These are phyloP conservation scores for Varanus salvator DNA, from an alignment of 2,113 vertebrate genomes.

Conservation along the genomic window DNA sequence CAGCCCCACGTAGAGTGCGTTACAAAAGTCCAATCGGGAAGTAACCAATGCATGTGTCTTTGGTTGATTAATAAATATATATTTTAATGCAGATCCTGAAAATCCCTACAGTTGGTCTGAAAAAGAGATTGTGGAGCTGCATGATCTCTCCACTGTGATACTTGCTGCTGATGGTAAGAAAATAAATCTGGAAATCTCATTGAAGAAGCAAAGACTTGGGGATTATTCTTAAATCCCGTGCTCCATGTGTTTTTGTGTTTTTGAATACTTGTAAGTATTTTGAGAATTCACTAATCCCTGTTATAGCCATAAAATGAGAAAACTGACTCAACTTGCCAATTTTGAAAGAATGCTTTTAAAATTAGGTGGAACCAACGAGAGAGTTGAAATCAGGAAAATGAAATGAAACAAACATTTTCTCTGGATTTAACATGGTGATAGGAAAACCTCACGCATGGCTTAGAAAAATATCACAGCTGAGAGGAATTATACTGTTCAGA, in stretches of 20 bases:
- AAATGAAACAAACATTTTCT: background rate
- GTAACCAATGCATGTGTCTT: background rate
- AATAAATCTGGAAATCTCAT: background rate
- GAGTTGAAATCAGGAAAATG: background rate
- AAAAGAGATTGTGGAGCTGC: constrained; percentile 85
- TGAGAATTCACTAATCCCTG: background rate
- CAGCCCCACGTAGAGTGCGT: too few species aligned
- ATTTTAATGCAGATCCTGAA: constrained; percentile 75
- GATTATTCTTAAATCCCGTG: background rate
- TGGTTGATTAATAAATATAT: background rate
- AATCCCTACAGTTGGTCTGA: constrained; percentile 89
- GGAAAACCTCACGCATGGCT: background rate
- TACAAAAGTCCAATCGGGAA: too few species aligned
- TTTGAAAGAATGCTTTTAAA: background rate
- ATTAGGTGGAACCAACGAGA: background rate
- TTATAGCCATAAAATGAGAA: background rate
- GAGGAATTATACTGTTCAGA: background rate
- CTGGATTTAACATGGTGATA: background rate
- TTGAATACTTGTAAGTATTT: background rate
- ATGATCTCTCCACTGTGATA: constrained; percentile 83
- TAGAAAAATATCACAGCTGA: background rate
- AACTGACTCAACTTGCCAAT: background rate
- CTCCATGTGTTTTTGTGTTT: background rate
- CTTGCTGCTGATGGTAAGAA: constrained; percentile 90
- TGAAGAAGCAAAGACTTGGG: background rate